These are phyloP conservation scores for Microplitis mediator DNA, from an alignment of 1,140 invertebrate species.

Conservation along the genomic window DNA sequence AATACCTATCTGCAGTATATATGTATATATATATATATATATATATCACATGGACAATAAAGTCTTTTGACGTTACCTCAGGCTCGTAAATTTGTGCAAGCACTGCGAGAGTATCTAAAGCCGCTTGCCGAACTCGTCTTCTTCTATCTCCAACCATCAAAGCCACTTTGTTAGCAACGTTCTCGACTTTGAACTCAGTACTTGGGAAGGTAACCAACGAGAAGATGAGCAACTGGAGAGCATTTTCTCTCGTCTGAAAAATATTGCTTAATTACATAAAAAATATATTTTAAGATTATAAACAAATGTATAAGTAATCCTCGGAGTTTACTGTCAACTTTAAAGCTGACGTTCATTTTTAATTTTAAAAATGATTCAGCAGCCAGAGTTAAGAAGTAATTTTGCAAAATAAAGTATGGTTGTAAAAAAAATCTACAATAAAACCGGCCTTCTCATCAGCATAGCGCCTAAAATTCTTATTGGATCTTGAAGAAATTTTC, in stretches of 20 bases:
- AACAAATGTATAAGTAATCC: neutral
- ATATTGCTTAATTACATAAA: slow-evolving; percentile 16
- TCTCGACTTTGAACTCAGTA: slow-evolving; percentile 75
- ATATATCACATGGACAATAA: neutral
- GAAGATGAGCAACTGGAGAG: slow-evolving; percentile 78
- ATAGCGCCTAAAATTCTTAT: too few relatives aligned
- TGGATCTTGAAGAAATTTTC: too few relatives aligned
- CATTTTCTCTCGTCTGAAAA: slow-evolving; percentile 73
- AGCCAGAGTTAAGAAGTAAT: too few relatives aligned
- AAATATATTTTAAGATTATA: neutral
- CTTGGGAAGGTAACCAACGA: slow-evolving; percentile 80
- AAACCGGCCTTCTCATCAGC: too few relatives aligned
- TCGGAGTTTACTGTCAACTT: too few relatives aligned
- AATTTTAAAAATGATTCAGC: too few relatives aligned
- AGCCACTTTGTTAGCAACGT: slow-evolving; percentile 66
- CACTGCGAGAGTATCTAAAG: slow-evolving; percentile 80
- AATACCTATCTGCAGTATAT: neutral
- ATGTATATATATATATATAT: too few relatives aligned
- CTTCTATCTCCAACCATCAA: slow-evolving; percentile 71
- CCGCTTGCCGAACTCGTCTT: slow-evolving; percentile 76
- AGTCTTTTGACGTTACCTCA: slow-evolving; percentile 34
- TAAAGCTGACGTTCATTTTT: too few relatives aligned
- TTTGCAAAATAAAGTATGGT: too few relatives aligned
- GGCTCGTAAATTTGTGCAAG: slow-evolving; percentile 75
- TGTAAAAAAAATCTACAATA: too few relatives aligned